Base-by-base conservation (phyloP, 2,888 invertebrate genomes). In the Laothoe populi region DNA sequence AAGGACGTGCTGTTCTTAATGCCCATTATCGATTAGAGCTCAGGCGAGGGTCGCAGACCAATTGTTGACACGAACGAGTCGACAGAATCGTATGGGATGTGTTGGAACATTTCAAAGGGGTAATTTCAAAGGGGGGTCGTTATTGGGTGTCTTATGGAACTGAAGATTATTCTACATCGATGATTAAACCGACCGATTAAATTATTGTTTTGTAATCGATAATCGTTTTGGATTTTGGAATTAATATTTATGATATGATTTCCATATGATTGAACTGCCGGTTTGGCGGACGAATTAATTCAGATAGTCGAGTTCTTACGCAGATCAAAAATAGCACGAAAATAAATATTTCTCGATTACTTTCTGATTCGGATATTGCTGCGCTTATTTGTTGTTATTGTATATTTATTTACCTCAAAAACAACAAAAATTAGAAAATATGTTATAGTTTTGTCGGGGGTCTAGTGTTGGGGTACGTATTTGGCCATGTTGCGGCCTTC, bases 61-160 rank as follows among this genome's bases (percentile, higher is more conserved):
- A 53, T 53, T 53, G 53, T 53, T 35, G 31, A 49, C 35, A 53
- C 19, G 35, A 53, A 19, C 31, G 53, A 31, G 19, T 53, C 53
- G 4, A 19, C 53, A 31, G 35, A 19, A 53, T 19, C 19, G 44
- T 44, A 53, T 31, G 19, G 53, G 53, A 35, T 53, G 44, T 44
- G 10, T 42, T 44, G 19, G 1, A 5, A 53, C n/a, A 53, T 35
- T 11, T 11, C 19, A 19, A 35, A 53, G 35, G 48, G 53, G 19
- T 16, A 53, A 21, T n/a, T n/a, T n/a, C n/a, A n/a, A n/a, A n/a
- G n/a, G n/a, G n/a, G n/a, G n/a, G 11, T 31, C 26, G 19, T 35
- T 35, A 53, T 19, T 53, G 35, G 35, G 0, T n/a, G n/a, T 49
- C 4, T 16, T 5, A 31, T 31, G 16, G 35, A 53, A 53, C 16